Base-by-base conservation (phyloP, 2,888 invertebrate species). In the Diadromus collaris region DNA sequence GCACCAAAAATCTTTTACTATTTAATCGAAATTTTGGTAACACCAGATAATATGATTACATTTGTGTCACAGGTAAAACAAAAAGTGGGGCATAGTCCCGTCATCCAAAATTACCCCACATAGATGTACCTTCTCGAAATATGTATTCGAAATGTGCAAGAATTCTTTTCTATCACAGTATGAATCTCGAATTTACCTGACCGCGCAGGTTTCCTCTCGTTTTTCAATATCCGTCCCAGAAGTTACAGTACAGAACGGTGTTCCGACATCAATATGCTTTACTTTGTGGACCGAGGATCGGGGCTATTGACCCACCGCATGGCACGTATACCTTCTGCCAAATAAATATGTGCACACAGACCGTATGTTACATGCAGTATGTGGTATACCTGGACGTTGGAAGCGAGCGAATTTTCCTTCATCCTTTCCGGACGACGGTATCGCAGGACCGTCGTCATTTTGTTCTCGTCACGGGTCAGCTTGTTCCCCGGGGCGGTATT, bases 401-500 rank as follows among this genome's bases (percentile, higher is more conserved):
- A 21, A 29, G 56, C 24, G 29, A 64, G 46, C 10, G 46, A 48
- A 56, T 48, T 64, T 73, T 58, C n/a, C 29, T 64, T 68, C 56
- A 63, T 38, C 29, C 38, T 9, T 24, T 34, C 19, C 24, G 44
- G 10, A 24, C 24, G 56, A 38, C 38, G 48, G 56, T 56, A 51
- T 48, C 64, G 21, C 19, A 48, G 24, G 32, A 38, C 9, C 69
- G 34, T 58, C 69, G 44, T 41, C 58, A 32, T 69, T 46, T 46
- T 63, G 54, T 69, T 68, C 48, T 70, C 48, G 60, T 58, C 64
- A 48, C 34, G 68, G 44, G 24, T 6, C 48, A 54, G 61, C 63
- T 56, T 58, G 46, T 44, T 46, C 41, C 56, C 54, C 19, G 27
- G 51, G 65, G 58, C 63, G 21, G 29, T 41, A 64, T 54, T 77